Conservation (phyloP, 1,140 invertebrate species). For the Psix sp. region DNA sequence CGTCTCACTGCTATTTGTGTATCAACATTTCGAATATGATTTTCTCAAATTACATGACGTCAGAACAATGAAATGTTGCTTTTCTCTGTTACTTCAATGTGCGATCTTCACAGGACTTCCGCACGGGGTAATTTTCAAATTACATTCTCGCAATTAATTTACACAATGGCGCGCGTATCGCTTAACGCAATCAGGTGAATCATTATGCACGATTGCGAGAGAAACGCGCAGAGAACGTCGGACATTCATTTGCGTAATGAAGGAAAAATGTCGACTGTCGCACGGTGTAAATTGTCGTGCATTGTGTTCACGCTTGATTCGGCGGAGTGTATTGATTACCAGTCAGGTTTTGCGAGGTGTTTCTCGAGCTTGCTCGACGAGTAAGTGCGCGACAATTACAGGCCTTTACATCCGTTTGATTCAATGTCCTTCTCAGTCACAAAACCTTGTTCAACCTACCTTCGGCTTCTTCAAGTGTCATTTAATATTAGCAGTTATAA, state of each 20-base stretch:
- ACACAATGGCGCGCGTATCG: conserved; percentile 1
- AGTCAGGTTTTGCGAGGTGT: conserved; percentile 54
- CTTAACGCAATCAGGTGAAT: conserved; percentile 8
- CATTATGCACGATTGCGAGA: conserved; percentile 13
- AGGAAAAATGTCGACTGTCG: conserved; percentile 18
- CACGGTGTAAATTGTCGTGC: conserved; percentile 31
- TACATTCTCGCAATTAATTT: no score
- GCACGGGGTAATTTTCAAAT: no score
- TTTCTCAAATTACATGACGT: no score
- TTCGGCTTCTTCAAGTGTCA: conserved; percentile 37
- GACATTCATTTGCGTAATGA: conserved; percentile 34
- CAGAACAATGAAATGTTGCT: no score
- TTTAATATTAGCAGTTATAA: conserved; percentile 14
- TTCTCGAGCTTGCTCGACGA: conserved; percentile 64
- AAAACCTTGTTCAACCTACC: conserved; percentile 68
- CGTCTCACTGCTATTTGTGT: no score
- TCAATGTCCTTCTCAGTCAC: conserved; percentile 64
- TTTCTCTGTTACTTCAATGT: no score
- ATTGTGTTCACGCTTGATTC: conserved; percentile 45
- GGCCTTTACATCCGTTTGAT: conserved; percentile 69
- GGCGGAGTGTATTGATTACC: conserved; percentile 50
- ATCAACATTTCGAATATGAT: no score
- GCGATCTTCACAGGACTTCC: no score
- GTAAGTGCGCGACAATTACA: conserved; percentile 70
- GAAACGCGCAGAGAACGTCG: conserved; percentile 10